Conservation (phyloP, 2,888 invertebrate genomes). For the Blastobasis adustella region DNA sequence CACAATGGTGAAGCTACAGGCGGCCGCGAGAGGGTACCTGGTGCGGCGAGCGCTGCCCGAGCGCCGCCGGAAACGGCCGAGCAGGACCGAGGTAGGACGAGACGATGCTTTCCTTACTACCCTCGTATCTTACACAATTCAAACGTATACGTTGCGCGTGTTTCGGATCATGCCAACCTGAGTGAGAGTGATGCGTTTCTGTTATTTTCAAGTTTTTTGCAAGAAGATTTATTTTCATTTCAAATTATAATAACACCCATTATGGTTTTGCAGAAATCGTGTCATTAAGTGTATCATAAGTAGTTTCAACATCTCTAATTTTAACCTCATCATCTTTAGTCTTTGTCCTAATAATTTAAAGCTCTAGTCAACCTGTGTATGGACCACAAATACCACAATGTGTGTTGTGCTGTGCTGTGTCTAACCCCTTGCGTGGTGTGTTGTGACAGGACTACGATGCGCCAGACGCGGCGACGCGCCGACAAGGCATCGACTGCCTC, state of each 20-base stretch:
- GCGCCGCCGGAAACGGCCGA: conserved; percentile 24
- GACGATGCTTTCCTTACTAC: too few relatives aligned
- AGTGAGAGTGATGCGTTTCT: conserved; percentile 4
- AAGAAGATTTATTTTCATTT: neutral
- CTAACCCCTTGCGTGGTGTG: too few relatives aligned
- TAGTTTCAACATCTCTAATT: conserved; percentile 13
- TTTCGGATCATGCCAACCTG: neutral
- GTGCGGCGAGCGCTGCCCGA: conserved; percentile 73
- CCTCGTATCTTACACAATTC: too few relatives aligned
- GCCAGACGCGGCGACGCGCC: conserved; percentile 17
- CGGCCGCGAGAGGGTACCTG: conserved; percentile 80
- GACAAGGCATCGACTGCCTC: too few relatives aligned
- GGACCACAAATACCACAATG: neutral
- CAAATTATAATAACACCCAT: neutral
- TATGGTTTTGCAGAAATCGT: neutral
- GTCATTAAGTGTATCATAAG: conserved; percentile 4
- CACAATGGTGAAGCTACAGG: conserved; percentile 83
- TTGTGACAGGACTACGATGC: conserved; percentile 59
- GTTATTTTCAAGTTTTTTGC: neutral
- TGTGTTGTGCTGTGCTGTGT: conserved; percentile 46
- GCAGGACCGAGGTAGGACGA: too few relatives aligned
- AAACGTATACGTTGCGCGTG: neutral
- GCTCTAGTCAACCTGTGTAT: neutral
- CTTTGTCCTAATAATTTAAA: too few relatives aligned
- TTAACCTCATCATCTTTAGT: too few relatives aligned